Base-by-base conservation (phyloP, 2,888 invertebrate species). In the Adelphocoris suturalis region DNA sequence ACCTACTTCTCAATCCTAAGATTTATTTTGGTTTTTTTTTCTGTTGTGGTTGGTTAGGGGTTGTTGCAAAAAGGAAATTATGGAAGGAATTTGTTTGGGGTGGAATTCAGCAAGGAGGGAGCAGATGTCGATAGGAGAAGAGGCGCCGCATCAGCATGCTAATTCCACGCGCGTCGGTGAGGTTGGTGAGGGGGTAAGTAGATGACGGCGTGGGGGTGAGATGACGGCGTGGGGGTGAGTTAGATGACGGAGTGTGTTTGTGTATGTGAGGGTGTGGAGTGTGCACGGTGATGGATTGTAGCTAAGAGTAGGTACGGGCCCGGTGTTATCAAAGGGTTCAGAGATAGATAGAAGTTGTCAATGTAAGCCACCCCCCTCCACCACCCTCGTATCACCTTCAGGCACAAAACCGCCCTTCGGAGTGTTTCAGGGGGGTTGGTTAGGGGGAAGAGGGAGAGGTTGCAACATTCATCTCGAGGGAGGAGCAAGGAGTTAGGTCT, bases 291-390 rank as follows among this genome's bases (percentile, higher is more conserved):
- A 85, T 85, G 85, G 85, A 85, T 85, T 61, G 85, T 61, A 85
- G 85, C 85, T 85, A 85, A 85, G 85, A 85, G 85, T 61, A 61
- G 37, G 85, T 61, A 82, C 46, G 68, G 68, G 68, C 19, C 23
- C 4, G 52, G 52, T 82, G 12, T 90, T 90, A 91, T 91, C 91
- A 91, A 90, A 91, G 90, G 87, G 90, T 88, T 87, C 57, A 78
- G 84, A 89, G 91, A 90, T 90, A 91, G 90, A 91, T 91, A 91
- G 91, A 90, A 91, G 84, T 90, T 91, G 91, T 91, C 91, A 91
- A 90, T 91, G 91, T 89, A 89, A 90, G 90, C 91, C 75, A 84
- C 86, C 75, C 86, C 37, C 57, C 46, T 68, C 37, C 46, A 12
- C 37, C 75, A 27, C 48, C 55, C 61, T 46, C 86, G 57, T 16